Evolutionary conservation across 2,797 vertebrate species (phyloP), one percentile per base, ranked within the genome.

Genomic region (Thaleichthys pacificus): DNA sequence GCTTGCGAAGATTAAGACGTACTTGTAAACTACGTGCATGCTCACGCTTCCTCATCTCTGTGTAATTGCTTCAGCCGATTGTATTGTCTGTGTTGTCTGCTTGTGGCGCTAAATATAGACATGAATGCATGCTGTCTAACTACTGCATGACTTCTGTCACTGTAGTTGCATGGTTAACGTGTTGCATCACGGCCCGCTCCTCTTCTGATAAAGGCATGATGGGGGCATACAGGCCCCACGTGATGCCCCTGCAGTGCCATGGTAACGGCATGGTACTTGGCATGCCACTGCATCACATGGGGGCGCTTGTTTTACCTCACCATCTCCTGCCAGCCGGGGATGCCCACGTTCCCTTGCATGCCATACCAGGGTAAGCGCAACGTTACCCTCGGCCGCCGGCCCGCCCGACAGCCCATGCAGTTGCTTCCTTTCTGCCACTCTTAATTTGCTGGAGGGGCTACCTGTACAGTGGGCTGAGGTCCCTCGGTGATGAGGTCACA

Each of bases 261-360:
- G 88, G 94, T 93, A 94, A 95, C 93, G 94, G 94, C 94, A 95
- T 96, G 95, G 85, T 96, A 91, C 94, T 94, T 94, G 93, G 93
- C 95, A 95, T 96, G 93, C 94, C 93, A 89, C 93, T 92, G 91
- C 95, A 95, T 96, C 95, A 92, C 94, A 95, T 93, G 91, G 95
- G 95, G 94, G 87, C 95, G 91, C 92, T 94, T 91, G 89, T 94
- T 90, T 87, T 87, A 80, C 94, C 94, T 92, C 94, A 93, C 86
- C 95, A 95, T 91, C 94, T 95, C 90, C 93, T 92, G 79, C 92
- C 93, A n/a, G 86, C 93, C 93, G 86, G 88, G 94, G 94, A 93
- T 96, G 89, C 93, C 93, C 82, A 93, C 93, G 90, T 93, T 95
- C 84, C 94, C 91, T 82, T 95, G 95, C 95, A 94, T 96, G 93